Base-by-base conservation (phyloP, 1,140 invertebrate genomes). In the Rhizoglyphus robini region DNA sequence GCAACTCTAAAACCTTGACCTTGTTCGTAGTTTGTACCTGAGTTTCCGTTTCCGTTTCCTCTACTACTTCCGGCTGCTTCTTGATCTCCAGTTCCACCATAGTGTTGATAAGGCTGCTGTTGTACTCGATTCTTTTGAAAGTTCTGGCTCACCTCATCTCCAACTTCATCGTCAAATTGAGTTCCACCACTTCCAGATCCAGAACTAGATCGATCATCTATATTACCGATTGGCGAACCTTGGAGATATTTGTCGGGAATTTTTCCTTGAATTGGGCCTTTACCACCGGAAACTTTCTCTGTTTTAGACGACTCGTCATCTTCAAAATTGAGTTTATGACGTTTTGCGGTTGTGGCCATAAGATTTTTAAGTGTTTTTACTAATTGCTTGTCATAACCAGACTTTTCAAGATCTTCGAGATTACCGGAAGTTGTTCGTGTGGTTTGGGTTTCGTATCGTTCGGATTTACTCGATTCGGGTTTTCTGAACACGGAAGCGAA, bases 351-450 rank as follows among this genome's bases (percentile, higher is more conserved):
- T n/a, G 63, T 49, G 13, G 46, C 38, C 63, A 64, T 64, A 23
- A 64, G 27, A 36, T 64, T 64, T 38, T 64, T 64, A 2, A 64
- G 29, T 18, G 63, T 64, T 20, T 49, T 64, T 11, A 64, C 3
- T 27, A 64, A 38, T 57, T 64, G 63, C 25, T 64, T 64, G 51
- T 64, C 63, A 38, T 64, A 64, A 34, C n/a, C n/a, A 38, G 15
- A 29, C n/a, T 60, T 60, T 60, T 60, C 58, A 27, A 60, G 36
- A 3, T 60, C 1, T 23, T 60, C 58, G 3, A 60, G 18, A 32
- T 54, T 54, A 2, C 58, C 58, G 15, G 15, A 15, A 11, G 58
- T 2, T 11, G 58, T 60, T 29, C 58, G 27, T 18, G 27, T 60
- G 30, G 38, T 60, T n/a, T 34, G 58, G 58, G 18, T 18, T 8